A percentile compares a stretch with the other conserved stretches of the same genome.
Evolutionary conservation across 1,140 invertebrate genomes (phyloP).

Genomic region (Pogonus chalceus): DNA sequence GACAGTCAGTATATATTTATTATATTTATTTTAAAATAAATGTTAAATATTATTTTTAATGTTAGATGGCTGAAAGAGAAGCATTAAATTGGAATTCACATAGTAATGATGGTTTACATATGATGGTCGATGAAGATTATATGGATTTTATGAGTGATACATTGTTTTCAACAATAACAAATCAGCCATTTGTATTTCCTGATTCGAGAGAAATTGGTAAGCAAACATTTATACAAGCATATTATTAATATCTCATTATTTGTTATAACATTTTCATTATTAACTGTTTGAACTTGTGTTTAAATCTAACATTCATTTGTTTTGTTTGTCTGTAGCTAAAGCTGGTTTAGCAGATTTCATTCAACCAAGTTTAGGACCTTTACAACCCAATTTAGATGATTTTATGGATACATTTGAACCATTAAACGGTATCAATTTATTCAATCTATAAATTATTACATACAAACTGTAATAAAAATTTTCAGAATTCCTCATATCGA

Average conservation of each 20-base stretch:
- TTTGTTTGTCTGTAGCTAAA: conserved; percentile 39
- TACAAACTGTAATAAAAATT: too few relatives aligned
- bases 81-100: conserved; percentile 62
- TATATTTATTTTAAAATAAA: conserved; percentile 16
- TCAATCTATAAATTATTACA: conserved; percentile 8
- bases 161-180: conserved; percentile 78
- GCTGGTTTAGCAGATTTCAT: conserved; percentile 87
- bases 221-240: too few relatives aligned
- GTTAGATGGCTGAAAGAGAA: conserved; percentile 72
- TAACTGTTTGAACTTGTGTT: too few relatives aligned
- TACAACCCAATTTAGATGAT: conserved; percentile 95
- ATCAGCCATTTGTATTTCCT: conserved; percentile 91
- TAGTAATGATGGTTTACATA: conserved; percentile 53
- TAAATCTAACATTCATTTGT: too few relatives aligned
- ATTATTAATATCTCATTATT: too few relatives aligned
- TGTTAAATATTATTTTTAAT: too few relatives aligned
- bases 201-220: conserved; percentile 93
- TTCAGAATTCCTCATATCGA: conserved; percentile 47
- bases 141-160: conserved; percentile 86
- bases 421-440: conserved; percentile 71
- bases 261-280: too few relatives aligned
- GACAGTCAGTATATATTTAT: conserved; percentile 50
- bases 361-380: conserved; percentile 90
- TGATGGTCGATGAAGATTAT: conserved; percentile 80
- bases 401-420: conserved; percentile 86